Percentiles rank a stretch among this genome's conserved stretches.
Evolutionary conservation across 2,888 invertebrate genomes (phyloP).

Genomic region (Hypsopygia costalis): DNA sequence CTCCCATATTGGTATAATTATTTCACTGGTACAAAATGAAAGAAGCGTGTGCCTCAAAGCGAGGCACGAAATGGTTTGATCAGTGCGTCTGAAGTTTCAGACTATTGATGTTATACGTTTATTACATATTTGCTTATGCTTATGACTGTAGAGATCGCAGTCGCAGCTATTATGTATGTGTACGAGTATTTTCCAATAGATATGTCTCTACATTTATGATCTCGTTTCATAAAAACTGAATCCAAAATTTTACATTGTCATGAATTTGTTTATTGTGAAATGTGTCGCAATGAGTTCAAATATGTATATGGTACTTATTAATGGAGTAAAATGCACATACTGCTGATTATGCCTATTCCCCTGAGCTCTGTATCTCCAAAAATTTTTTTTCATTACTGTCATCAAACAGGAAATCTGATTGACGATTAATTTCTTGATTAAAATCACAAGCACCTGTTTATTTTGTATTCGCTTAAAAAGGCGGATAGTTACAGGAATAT

Average conservation of each 20-base stretch:
- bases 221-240: neutral
- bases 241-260: neutral
- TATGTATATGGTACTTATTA: too few species aligned
- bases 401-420: too few species aligned
- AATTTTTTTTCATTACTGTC: too few species aligned
- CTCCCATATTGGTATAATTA: slow-evolving; percentile 11
- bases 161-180: neutral
- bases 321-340: too few species aligned
- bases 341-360: too few species aligned
- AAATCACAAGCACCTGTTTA: too few species aligned
- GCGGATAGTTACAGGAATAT: too few species aligned
- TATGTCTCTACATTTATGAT: slow-evolving; percentile 2
- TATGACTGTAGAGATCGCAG: neutral
- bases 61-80: slow-evolving; percentile 5
- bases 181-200: neutral
- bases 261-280: too few species aligned
- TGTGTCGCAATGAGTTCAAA: too few species aligned
- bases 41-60: slow-evolving; percentile 6
- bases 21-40: neutral
- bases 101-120: neutral
- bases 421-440: too few species aligned
- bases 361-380: too few species aligned
- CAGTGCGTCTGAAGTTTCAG: neutral
- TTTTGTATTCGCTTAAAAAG: too few species aligned
- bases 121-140: neutral